Evolutionary conservation across 2,113 vertebrate genomes (phyloP), one percentile per base, ranked within the genome.

Genomic region (Dryoscopus gambensis): DNA sequence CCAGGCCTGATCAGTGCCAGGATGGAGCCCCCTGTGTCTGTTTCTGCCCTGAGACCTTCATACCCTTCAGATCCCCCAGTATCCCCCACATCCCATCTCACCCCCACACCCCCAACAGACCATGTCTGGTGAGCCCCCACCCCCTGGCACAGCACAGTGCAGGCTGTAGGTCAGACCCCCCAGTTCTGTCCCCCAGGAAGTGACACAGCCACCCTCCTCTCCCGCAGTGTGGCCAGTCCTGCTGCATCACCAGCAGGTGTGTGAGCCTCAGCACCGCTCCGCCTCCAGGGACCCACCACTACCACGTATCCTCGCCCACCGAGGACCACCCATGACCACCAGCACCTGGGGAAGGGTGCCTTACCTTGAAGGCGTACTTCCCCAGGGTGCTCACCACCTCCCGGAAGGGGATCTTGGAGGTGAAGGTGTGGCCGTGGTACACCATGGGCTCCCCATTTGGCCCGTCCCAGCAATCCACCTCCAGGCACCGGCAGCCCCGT

Each of bases 401-500:
- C 96, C 97, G 98, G 95, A 99, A 99, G 31, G 98, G 98, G 94
- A 99, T 99, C 95, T 99, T 99, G 70, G 99, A 99, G 30, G 99
- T 99, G 82, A 99, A 96, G 11, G 99, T 99, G 96, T 99, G 98
- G 70, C 99, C 99, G 0, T 99, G 99, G 91, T 99, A 99, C 71
- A 99, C 99, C 5, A 99, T 93, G 5, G 99, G 99, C 84, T 99
- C 99, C 75, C 98, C 99, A 2, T 98, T 98, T 4, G 98, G 97
- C 80, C 99, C 99, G 8, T 99, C 99, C 99, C 99, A 99, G 94
- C 99, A 98, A 95, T 99, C 99, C 92, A 99, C 98, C 94, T 99
- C 99, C 39, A 99, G 98, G 49, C 99, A 99, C 40, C 99, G 98
- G 89, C 99, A 99, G 27, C 99, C 99, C 76, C 98, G 97, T 96